phyloP scores from a whole-genome alignment of 2,113 vertebrate genomes.

The Perccottus glenii region DNA sequence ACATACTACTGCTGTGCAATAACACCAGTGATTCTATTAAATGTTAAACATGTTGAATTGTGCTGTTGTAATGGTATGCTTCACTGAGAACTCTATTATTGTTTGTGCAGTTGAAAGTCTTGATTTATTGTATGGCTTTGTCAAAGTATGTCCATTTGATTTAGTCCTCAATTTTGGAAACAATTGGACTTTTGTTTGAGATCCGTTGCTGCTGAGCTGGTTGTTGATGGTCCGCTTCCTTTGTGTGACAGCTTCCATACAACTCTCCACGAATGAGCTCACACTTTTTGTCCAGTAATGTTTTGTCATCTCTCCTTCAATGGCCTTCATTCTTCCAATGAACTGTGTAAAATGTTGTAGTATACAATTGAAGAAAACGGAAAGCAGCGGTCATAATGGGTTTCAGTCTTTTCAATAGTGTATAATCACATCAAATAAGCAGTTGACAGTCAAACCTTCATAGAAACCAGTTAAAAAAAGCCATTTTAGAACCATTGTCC shows the following conservation, averaged over 20 bases:
- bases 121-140: constrained; percentile 52
- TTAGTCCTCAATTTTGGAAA: constrained; percentile 33
- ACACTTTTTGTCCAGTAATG: constrained; percentile 23
- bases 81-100: constrained; percentile 14
- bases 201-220: constrained; percentile 18
- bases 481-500: too few species aligned
- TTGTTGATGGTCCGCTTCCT: constrained; percentile 37
- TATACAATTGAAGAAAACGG: too few species aligned
- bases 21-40: background rate
- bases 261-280: constrained; percentile 31
- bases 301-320: constrained; percentile 1
- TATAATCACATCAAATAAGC: too few species aligned
- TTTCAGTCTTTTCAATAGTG: too few species aligned
- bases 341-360: too few species aligned
- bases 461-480: too few species aligned
- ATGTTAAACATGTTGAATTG: background rate
- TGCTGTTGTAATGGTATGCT: constrained; percentile 5
- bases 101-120: constrained; percentile 12
- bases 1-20: background rate
- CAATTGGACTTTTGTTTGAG: constrained; percentile 50
- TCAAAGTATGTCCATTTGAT: constrained; percentile 8
- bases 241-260: constrained; percentile 22
- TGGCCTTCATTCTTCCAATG: background rate
- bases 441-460: too few species aligned
- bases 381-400: too few species aligned